Conservation (phyloP, 2,888 invertebrate genomes). For the Acronicta leporina region DNA sequence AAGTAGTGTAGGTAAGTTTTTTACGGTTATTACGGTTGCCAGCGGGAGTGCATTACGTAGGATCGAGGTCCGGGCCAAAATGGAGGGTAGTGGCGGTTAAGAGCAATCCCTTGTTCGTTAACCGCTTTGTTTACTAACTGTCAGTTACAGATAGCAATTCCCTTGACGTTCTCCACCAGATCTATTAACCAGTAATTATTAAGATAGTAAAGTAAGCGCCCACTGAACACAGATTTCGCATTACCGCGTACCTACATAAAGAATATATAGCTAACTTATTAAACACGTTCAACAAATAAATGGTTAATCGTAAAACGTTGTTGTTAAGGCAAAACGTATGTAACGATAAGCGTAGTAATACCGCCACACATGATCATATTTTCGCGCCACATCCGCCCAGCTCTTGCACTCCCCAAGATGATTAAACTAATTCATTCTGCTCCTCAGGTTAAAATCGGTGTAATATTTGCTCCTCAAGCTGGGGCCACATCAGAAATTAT, state of each 20-base stretch:
- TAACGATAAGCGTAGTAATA: background rate
- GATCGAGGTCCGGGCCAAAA: conserved; percentile 15
- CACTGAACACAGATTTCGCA: background rate
- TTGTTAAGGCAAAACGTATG: background rate
- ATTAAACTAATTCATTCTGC: conserved; percentile 54
- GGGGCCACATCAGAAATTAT: conserved; percentile 62
- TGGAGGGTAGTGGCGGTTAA: conserved; percentile 39
- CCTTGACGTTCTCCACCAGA: conserved; percentile 12
- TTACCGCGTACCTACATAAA: background rate
- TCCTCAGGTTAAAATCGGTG: conserved; percentile 40
- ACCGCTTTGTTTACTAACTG: conserved; percentile 51
- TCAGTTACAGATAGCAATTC: conserved; percentile 25
- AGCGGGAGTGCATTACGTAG: conserved; percentile 27
- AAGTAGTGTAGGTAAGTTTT: conserved; percentile 48
- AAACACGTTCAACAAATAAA: background rate
- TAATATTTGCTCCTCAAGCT: conserved; percentile 44
- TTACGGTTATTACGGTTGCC: conserved; percentile 44
- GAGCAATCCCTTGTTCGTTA: conserved; percentile 47
- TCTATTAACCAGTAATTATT: conserved; percentile 14
- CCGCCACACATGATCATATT: conserved; percentile 9
- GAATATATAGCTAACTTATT: no score
- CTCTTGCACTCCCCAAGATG: conserved; percentile 35
- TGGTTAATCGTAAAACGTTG: background rate
- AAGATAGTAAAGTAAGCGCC: background rate
- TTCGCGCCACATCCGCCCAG: conserved; percentile 14